phyloP scores from a whole-genome alignment of 2,888 invertebrate genomes.

The Marronus borbonicus region DNA sequence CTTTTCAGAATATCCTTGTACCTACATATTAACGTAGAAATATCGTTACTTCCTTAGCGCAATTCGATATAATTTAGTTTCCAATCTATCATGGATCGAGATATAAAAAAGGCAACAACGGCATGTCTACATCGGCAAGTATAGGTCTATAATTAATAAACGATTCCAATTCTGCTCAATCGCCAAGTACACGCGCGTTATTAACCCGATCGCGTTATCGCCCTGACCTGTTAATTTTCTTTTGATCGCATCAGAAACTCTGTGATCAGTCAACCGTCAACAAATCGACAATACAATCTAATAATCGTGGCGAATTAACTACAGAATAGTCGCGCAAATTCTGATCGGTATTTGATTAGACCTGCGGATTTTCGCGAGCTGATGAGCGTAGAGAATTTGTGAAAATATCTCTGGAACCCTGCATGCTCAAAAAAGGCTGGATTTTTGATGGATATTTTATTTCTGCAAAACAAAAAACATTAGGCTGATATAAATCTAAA shows the following conservation, averaged over 20 bases:
- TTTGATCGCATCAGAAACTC: conserved; percentile 6
- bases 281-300: conserved; percentile 18
- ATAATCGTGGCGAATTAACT: conserved; percentile 3
- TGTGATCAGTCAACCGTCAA: conserved; percentile 31
- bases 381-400: conserved; percentile 12
- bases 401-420: conserved; percentile 1
- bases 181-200: conserved; percentile 3
- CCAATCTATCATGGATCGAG: background rate
- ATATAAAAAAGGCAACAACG: conserved; percentile 7
- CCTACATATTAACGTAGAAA: no score
- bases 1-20: no score
- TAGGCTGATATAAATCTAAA: no score
- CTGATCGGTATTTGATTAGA: background rate
- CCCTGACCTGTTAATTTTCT: conserved; percentile 29
- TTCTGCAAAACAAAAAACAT: background rate
- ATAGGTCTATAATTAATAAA: conserved; percentile 4
- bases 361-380: conserved; percentile 13
- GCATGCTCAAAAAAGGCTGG: background rate
- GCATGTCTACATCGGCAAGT: background rate
- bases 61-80: background rate
- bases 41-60: conserved; percentile 3
- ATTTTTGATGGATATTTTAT: conserved; percentile 18
- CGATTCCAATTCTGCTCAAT: conserved; percentile 19
- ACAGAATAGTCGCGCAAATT: conserved; percentile 3
- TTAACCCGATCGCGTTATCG: conserved; percentile 22